phyloP scores from a whole-genome alignment of 2,113 vertebrate species.

The crab-eating macaque (Macaca fascicularis) region T2T-MFA8v1.1 NC_088381.1:162400001-162400500 shows the following conservation, averaged over 20 bases:
- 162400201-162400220: no score
- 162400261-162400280: no score
- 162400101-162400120: not conserved
- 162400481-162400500: not conserved
- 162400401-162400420: not conserved
- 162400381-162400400: not conserved
- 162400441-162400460: not conserved
- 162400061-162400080: not conserved
- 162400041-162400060: not conserved
- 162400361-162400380: not conserved
- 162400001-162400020: not conserved
- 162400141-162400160: not conserved
- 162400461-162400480: not conserved
- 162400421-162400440: not conserved
- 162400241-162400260: no score
- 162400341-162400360: not conserved
- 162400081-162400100: accelerated
- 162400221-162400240: accelerated
- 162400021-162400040: not conserved
- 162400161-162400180: not conserved
- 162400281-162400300: no score
- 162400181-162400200: no score
- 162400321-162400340: not conserved
- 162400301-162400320: no score
- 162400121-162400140: not conserved